Evolutionary conservation across 2,797 vertebrate species (phyloP).

Genomic region (Sebastiscus albofasciatus): DNA sequence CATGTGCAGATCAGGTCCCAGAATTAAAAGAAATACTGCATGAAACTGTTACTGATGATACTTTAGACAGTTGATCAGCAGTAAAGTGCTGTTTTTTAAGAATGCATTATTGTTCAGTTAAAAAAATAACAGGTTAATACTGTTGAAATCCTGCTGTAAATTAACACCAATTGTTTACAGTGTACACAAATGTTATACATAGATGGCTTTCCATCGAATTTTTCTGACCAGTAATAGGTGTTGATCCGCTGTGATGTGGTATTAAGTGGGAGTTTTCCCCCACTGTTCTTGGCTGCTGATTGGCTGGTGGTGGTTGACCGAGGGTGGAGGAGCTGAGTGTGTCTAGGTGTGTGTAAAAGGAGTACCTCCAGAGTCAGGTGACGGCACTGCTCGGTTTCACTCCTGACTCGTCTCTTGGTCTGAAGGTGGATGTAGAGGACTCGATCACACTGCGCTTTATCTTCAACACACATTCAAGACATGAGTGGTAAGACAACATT

Average conservation of each 20-base stretch:
- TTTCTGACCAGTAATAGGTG: not conserved
- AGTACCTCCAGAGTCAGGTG: not conserved
- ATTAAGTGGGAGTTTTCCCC: not conserved
- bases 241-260: not conserved
- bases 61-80: too few relatives aligned
- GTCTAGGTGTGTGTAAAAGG: slow-evolving; percentile 15
- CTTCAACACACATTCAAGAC: not conserved
- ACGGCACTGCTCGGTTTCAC: not conserved
- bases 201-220: accelerated
- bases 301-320: not conserved
- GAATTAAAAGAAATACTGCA: too few relatives aligned
- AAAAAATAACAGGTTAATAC: too few relatives aligned
- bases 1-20: too few relatives aligned
- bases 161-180: too few relatives aligned
- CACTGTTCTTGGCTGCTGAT: not conserved
- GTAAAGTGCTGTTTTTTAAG: too few relatives aligned
- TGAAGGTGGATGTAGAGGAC: slow-evolving; percentile 1
- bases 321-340: not conserved
- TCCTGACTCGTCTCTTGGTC: not conserved
- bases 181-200: too few relatives aligned
- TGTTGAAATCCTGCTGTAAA: accelerated
- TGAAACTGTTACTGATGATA: too few relatives aligned
- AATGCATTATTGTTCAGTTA: too few relatives aligned
- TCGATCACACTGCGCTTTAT: not conserved
- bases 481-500: slow-evolving; percentile 73